Evolutionary conservation across 2,797 vertebrate species (phyloP).

Genomic region (Thunnus albacares): DNA sequence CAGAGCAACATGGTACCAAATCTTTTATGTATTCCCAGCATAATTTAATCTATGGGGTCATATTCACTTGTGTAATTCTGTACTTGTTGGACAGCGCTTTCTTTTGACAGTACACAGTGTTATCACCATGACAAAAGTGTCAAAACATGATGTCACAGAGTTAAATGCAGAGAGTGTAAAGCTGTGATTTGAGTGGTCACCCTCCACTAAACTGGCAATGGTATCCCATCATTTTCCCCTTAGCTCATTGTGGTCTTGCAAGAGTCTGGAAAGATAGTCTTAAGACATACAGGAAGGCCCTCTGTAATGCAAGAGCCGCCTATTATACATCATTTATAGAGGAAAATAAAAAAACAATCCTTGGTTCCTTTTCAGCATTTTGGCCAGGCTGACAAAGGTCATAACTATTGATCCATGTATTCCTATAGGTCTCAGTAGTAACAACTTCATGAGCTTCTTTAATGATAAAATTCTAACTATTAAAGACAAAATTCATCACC

Average conservation of each 20-base stretch:
- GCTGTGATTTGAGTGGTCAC: constrained; percentile 34
- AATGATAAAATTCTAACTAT: too few relatives aligned
- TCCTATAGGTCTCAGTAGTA: too few relatives aligned
- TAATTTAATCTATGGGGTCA: constrained; percentile 44
- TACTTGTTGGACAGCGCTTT: constrained; percentile 11
- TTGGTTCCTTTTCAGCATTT: too few relatives aligned
- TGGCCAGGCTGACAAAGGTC: too few relatives aligned
- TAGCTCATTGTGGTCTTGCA: neutral
- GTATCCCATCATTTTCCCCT: constrained; percentile 36
- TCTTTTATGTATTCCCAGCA: constrained; percentile 39
- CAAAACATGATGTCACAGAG: constrained; percentile 19
- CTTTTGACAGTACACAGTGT: constrained; percentile 2
- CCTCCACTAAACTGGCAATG: constrained; percentile 41
- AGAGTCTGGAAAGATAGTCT: neutral
- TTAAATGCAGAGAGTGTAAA: constrained; percentile 27
- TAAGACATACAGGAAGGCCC: too few relatives aligned
- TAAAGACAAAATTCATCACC: too few relatives aligned
- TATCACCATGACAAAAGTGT: constrained; percentile 23
- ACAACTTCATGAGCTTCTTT: too few relatives aligned
- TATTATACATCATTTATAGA: too few relatives aligned
- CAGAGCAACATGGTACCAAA: constrained; percentile 19
- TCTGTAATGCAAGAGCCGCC: too few relatives aligned
- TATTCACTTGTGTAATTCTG: constrained; percentile 1
- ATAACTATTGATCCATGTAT: too few relatives aligned
- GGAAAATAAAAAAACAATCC: too few relatives aligned